Evolutionary conservation across 2,888 invertebrate species (phyloP).

Genomic region (Callimorpha dominula): DNA sequence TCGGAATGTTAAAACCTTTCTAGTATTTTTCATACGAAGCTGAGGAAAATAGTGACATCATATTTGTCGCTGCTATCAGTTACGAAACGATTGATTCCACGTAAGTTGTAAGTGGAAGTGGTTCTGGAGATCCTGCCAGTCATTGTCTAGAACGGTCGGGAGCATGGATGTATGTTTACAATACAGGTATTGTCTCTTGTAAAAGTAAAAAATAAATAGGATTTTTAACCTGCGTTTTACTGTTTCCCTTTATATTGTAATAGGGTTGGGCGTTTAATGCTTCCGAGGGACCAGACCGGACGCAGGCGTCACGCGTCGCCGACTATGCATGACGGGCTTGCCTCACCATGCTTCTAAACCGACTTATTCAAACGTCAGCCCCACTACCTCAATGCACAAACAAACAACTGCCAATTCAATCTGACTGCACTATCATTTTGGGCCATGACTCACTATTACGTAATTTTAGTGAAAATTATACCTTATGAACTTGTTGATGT

Average conservation of each 20-base stretch:
- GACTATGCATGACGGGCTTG: conserved; percentile 77
- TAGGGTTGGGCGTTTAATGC: conserved; percentile 69
- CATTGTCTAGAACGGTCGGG: neutral
- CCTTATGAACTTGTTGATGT: conserved; percentile 43
- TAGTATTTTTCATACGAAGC: no score
- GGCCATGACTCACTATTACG: conserved; percentile 54
- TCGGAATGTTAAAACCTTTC: no score
- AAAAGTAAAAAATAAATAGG: conserved; percentile 7
- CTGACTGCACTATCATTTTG: conserved; percentile 43
- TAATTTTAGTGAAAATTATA: conserved; percentile 52
- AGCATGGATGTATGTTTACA: neutral
- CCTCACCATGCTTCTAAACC: conserved; percentile 63
- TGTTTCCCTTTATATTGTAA: conserved; percentile 47
- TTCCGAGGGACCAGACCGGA: conserved; percentile 79
- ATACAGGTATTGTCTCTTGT: neutral
- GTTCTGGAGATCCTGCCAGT: neutral
- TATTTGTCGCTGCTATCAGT: no score
- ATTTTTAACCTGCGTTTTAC: conserved; percentile 18
- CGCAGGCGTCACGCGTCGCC: conserved; percentile 78
- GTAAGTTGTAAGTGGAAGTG: neutral
- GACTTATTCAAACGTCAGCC: conserved; percentile 53
- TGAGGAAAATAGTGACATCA: no score
- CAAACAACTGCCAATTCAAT: conserved; percentile 41
- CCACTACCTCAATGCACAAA: conserved; percentile 34
- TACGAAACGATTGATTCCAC: neutral